Conservation (phyloP, 2,888 invertebrate genomes). For the Himalopsyche tibetana region DNA sequence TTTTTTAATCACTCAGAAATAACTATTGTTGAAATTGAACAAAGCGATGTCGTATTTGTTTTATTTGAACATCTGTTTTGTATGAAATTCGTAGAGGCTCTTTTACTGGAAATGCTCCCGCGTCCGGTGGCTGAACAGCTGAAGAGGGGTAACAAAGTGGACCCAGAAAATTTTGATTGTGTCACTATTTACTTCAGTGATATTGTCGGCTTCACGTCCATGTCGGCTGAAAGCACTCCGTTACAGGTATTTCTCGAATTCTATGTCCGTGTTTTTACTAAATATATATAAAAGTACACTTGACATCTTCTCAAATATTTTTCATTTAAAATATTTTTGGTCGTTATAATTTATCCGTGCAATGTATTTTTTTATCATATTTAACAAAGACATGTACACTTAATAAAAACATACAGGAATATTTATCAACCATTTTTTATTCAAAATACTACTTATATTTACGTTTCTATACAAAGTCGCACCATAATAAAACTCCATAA, state of each 20-base stretch:
- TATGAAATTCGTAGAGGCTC: constrained; percentile 79
- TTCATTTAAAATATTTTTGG: too few relatives aligned
- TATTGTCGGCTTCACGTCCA: constrained; percentile 94
- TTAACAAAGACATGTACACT: too few relatives aligned
- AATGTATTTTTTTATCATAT: too few relatives aligned
- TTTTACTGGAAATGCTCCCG: constrained; percentile 92
- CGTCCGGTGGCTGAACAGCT: constrained; percentile 94
- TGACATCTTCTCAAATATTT: too few relatives aligned
- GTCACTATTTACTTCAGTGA: constrained; percentile 97
- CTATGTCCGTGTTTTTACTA: background rate
- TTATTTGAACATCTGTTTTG: constrained; percentile 3
- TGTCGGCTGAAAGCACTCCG: constrained; percentile 95
- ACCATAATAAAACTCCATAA: too few relatives aligned
- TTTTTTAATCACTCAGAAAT: background rate
- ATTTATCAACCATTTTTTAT: too few relatives aligned
- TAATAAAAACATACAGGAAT: too few relatives aligned
- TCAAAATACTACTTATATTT: too few relatives aligned
- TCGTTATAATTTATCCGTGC: too few relatives aligned
- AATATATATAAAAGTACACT: background rate
- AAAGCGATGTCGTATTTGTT: background rate
- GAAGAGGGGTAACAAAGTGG: constrained; percentile 91
- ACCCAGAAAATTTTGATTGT: constrained; percentile 93
- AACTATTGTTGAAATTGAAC: constrained; percentile 27
- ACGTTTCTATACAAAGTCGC: too few relatives aligned
- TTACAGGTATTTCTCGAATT: constrained; percentile 79